A percentile compares a stretch with the other conserved stretches of the same genome.
These are phyloP conservation scores for Antechinus flavipes DNA, from an alignment of 2,113 vertebrate species.

Conservation along the genomic window DNA sequence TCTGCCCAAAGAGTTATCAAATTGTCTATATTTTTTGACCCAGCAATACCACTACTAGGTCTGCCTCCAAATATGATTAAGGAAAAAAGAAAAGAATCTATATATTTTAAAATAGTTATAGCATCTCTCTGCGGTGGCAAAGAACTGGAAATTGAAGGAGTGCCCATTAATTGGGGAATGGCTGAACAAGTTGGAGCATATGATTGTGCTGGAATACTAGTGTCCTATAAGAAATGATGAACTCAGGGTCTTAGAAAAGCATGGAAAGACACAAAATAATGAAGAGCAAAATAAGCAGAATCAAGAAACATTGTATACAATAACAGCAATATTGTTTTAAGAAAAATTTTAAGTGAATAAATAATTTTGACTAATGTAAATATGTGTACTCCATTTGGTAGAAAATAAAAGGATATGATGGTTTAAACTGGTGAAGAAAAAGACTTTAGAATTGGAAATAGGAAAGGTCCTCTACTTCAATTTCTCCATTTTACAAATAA, in stretches of 20 bases:
- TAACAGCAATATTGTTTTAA: neutral
- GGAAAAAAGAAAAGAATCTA: neutral
- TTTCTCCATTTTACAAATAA: neutral
- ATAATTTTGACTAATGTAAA: neutral
- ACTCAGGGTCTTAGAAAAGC: no score
- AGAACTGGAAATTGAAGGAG: neutral
- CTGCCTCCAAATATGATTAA: neutral
- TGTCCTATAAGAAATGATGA: neutral
- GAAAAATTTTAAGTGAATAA: neutral
- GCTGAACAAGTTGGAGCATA: neutral
- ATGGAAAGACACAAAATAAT: neutral
- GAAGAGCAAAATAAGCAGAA: neutral
- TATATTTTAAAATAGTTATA: no score
- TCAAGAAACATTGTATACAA: neutral
- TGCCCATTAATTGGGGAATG: neutral
- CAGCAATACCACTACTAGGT: neutral
- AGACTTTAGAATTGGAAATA: neutral
- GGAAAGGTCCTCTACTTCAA: neutral
- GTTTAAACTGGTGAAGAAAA: neutral
- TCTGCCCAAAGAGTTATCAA: neutral
- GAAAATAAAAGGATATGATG: neutral
- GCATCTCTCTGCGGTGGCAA: neutral
- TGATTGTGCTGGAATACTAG: neutral
- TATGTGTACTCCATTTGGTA: neutral
- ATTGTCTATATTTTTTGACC: neutral